Evolutionary conservation across 64 coral and sea anemone species (phyloP), one percentile per base, ranked within the genome.

Genomic region (Actinia equina): DNA sequence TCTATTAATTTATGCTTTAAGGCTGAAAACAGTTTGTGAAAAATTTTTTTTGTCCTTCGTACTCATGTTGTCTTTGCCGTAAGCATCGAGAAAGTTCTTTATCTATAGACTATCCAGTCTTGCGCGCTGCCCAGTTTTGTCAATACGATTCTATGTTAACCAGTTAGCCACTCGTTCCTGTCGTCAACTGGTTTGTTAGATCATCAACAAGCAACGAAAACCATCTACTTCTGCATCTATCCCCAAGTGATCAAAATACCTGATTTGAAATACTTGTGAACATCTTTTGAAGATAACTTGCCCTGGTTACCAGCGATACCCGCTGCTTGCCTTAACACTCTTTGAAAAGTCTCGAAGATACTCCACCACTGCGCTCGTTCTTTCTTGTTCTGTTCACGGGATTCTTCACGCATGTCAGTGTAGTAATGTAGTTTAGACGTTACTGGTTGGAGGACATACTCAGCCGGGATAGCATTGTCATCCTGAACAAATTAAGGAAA

Each of bases 381-480:
- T n/a, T 70, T 63, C 17, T 69, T 84, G 81, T 93, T 61, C 7
- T 84, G 62, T 26, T 93, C 94, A 58, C 77, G 81, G 18, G 83
- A 83, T 43, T 63, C 88, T 51, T 93, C 91, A 6, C 91, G 87
- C 49, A 93, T 89, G 25, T 96, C 94, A 16, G 86, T 96, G 71
- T 84, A 96, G 59, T 96, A 58, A 27, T 82, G 91, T 60, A 93
- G 93, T 27, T 79, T 89, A 23, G 89, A 58, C 5, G 94, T 96
- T 59, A 96, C 84, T 57, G 94, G 94, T 83, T 96, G 94, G 80
- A 96, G 91, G 3, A 96, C 91, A 61, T 96, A 96, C 43, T 96
- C 94, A 3, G 67, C 16, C 0, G 94, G 94, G 27, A 93, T 58
- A 12, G 94, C 85, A 89, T 96, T 96, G 46, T 77, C 86, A 84